Base-by-base conservation (phyloP, 2,797 vertebrate genomes). In the Caiman crocodilus region DNA sequence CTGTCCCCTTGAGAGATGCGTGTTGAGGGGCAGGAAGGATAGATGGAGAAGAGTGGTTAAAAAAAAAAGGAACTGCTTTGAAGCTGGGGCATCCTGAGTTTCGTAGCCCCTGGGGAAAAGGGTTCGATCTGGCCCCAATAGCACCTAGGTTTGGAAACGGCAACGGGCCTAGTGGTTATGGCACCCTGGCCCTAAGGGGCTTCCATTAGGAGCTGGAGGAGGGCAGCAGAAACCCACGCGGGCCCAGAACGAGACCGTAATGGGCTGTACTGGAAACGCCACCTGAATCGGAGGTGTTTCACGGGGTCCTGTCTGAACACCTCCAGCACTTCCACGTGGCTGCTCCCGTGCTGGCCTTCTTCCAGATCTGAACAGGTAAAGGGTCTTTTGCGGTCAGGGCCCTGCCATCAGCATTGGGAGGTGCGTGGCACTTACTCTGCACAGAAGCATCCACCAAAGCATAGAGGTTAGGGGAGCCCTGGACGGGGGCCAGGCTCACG, bases 371-470 rank as follows among this genome's bases (percentile, higher is more conserved):
- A 50, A 50, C 42, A 30, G 30, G 16, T 26, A 4, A n/a, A 8
- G 2, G 9, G 61, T 32, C 78, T 61, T 63, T 71, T 14, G 23
- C 67, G 14, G 23, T 14, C 28, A 1, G 2, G 4, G 13, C 7
- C 2, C 2, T 12, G 28, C 30, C 81, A 17, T 8, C 50, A 12
- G 18, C n/a, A 14, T 13, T 14, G 23, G 3, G 17, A 6, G 3
- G 12, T 5, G 5, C 6, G 2, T 4, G 23, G 13, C n/a, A 94
- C 97, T 95, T 90, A 98, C 97, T 97, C 67, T 67, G 16, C 60
- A 97, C 76, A 1, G 76, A 71, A 28, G 95, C 88, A 2, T 76
- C 28, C 20, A 94, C 17, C 74, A 98, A 23, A 0, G 81, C 95
- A 67, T 97, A 35, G 0, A 61, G 5, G 21, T 69, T 79, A 16